Evolutionary conservation across 64 coral and sea anemone genomes (phyloP).

Genomic region (Orbicella faveolata): DNA sequence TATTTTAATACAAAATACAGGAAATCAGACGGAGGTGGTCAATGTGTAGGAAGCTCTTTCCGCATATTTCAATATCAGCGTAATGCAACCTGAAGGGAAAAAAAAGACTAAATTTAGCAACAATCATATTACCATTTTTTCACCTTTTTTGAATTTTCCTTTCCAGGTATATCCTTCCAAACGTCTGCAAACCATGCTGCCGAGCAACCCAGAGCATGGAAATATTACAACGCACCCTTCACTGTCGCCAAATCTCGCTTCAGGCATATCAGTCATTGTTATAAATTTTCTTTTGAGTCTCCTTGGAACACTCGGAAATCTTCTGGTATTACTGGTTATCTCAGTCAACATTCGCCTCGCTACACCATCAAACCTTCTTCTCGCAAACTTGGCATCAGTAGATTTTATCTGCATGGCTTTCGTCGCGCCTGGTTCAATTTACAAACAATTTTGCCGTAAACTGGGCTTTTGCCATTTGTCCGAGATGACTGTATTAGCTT

Average conservation of each 20-base stretch:
- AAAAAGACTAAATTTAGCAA: too few relatives aligned
- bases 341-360: conserved; percentile 16
- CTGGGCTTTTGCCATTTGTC: not conserved
- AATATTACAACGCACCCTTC: not conserved
- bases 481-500: not conserved
- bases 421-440: conserved; percentile 8
- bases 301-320: conserved; percentile 28
- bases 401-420: conserved; percentile 10
- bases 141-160: too few relatives aligned
- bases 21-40: too few relatives aligned
- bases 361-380: conserved; percentile 18
- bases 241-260: not conserved
- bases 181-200: not conserved
- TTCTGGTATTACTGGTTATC: conserved; percentile 18
- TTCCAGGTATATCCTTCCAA: too few relatives aligned
- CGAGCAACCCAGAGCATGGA: not conserved
- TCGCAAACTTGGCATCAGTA: conserved; percentile 11
- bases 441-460: not conserved
- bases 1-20: too few relatives aligned
- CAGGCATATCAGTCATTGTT: not conserved
- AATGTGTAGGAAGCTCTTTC: too few relatives aligned
- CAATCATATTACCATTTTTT: too few relatives aligned
- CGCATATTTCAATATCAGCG: too few relatives aligned
- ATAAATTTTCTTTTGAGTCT: not conserved
- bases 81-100: too few relatives aligned